These are phyloP conservation scores for Tetrax tetrax DNA, from an alignment of 2,113 vertebrate genomes.

Conservation along the genomic window DNA sequence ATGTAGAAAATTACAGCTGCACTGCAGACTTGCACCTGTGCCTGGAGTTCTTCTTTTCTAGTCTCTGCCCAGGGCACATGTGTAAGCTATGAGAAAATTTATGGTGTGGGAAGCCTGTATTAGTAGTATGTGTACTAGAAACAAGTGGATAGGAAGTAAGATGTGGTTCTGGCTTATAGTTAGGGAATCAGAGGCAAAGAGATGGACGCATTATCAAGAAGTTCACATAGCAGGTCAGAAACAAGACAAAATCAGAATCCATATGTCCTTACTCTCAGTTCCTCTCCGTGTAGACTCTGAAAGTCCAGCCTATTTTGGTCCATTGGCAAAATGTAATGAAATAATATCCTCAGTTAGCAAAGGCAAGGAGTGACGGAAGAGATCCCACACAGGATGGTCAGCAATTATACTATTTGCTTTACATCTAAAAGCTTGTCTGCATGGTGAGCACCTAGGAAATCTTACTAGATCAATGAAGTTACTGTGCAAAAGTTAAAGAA, in stretches of 20 bases:
- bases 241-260: background rate
- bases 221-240: background rate
- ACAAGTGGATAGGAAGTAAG: background rate
- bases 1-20: constrained; percentile 43
- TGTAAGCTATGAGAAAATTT: background rate
- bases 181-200: background rate
- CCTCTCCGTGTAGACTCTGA: background rate
- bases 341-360: background rate
- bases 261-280: background rate
- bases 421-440: background rate
- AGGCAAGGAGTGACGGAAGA: background rate
- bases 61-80: background rate
- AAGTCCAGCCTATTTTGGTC: background rate
- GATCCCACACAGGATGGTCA: background rate
- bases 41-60: constrained; percentile 21
- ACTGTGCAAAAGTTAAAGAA: background rate
- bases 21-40: constrained; percentile 42
- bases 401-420: background rate
- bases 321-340: background rate
- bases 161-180: background rate
- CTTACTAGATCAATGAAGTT: background rate
- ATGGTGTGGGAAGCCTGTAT: background rate
- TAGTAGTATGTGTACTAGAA: background rate
- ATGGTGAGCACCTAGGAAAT: background rate
- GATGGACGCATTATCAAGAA: background rate